Evolutionary conservation across 2,113 vertebrate genomes (phyloP).

Genomic region (Austrofundulus limnaeus): DNA sequence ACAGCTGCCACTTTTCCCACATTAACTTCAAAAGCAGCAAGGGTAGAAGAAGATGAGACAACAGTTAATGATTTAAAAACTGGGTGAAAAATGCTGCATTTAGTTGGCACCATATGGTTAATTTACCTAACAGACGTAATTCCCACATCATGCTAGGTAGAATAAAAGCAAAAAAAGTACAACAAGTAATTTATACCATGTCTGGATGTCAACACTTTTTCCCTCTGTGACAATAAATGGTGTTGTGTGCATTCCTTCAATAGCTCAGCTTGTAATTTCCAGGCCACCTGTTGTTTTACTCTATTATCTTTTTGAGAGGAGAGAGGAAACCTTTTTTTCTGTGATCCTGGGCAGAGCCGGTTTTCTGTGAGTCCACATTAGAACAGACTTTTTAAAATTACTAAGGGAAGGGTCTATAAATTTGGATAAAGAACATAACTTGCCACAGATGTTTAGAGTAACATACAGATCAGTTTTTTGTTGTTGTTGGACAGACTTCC

Average conservation of each 20-base stretch:
- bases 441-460: constrained; percentile 9
- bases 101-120: constrained; percentile 6
- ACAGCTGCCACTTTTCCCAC: constrained; percentile 21
- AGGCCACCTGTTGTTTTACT: constrained; percentile 45
- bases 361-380: constrained; percentile 19
- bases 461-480: constrained; percentile 12
- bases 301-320: constrained; percentile 39
- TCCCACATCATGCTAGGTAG: background rate
- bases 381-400: constrained; percentile 20
- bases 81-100: background rate
- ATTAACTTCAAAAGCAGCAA: constrained; percentile 7
- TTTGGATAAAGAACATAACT: constrained; percentile 12
- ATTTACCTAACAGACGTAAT: constrained; percentile 10
- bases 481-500: background rate
- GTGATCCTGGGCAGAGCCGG: constrained; percentile 27
- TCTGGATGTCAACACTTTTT: background rate
- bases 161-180: constrained; percentile 11
- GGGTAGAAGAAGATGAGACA: background rate
- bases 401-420: constrained; percentile 20
- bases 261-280: constrained; percentile 39
- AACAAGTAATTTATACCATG: constrained; percentile 9
- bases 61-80: constrained; percentile 11
- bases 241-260: constrained; percentile 22
- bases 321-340: constrained; percentile 56
- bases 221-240: constrained; percentile 29